phyloP scores from a whole-genome alignment of 2,888 invertebrate genomes.

The Mimachlamys varia region DNA sequence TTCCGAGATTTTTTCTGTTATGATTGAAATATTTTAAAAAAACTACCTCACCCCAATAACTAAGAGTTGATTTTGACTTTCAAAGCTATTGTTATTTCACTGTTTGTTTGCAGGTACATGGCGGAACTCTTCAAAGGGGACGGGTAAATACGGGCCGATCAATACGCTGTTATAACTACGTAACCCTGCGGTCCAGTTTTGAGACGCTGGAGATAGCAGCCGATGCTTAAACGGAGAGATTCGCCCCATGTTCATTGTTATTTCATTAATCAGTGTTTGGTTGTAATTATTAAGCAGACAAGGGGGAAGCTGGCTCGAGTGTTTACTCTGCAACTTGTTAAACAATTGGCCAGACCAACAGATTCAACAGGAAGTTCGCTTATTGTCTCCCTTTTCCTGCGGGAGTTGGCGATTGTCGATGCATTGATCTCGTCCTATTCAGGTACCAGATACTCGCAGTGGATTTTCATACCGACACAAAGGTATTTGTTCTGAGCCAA shows the following conservation, averaged over 20 bases:
- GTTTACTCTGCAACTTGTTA: constrained; percentile 1
- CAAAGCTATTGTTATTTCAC: neutral
- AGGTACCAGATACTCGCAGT: constrained; percentile 6
- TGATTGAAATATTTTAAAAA: neutral
- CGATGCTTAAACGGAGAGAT: neutral
- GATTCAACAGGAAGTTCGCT: constrained; percentile 39
- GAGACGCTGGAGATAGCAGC: neutral
- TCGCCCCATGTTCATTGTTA: constrained; percentile 3
- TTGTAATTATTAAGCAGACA: constrained; percentile 10
- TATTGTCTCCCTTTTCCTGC: constrained; percentile 45
- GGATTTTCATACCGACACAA: neutral
- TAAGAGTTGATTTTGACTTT: neutral
- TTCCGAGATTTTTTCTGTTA: neutral
- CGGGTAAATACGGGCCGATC: neutral
- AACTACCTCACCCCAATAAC: neutral
- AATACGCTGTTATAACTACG: neutral
- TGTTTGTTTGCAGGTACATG: neutral
- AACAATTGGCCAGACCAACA: constrained; percentile 27
- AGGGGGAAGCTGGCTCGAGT: constrained; percentile 11
- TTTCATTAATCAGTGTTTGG: constrained; percentile 31
- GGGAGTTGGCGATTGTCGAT: constrained; percentile 31
- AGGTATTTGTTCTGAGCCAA: constrained; percentile 31
- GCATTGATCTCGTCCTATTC: constrained; percentile 36
- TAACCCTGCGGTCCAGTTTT: neutral
- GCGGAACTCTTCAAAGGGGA: constrained; percentile 19